Conservation (phyloP, 37 sponge, comb jelly and placozoan genomes). For the Halisarca cf. caerulea region DNA sequence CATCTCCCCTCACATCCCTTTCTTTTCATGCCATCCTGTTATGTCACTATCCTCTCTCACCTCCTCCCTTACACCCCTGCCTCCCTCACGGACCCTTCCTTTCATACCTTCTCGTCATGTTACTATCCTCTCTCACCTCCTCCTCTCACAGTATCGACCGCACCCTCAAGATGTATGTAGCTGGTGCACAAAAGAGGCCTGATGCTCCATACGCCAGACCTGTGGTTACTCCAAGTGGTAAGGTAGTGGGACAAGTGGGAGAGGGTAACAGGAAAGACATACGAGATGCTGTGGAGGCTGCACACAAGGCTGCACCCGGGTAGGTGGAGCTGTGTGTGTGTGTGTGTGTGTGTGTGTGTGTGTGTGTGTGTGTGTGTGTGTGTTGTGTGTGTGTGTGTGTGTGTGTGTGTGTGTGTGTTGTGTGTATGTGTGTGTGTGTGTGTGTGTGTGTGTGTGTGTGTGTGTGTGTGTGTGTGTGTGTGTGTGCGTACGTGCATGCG, state of each 20-base stretch:
- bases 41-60: not conserved
- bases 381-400: not conserved
- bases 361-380: not conserved
- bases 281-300: slow-evolving; percentile 97
- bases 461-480: not conserved
- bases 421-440: not conserved
- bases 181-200: slow-evolving; percentile 91
- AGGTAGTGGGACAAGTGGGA: slow-evolving; percentile 84
- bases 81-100: not conserved
- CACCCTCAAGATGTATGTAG: slow-evolving; percentile 96
- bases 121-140: not conserved
- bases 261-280: slow-evolving; percentile 98
- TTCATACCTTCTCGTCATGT: not conserved
- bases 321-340: slow-evolving; percentile 20
- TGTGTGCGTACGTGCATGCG: not conserved
- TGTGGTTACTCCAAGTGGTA: slow-evolving; percentile 62
- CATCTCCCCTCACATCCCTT: not conserved
- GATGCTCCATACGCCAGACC: slow-evolving; percentile 88
- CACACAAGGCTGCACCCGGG: slow-evolving; percentile 95
- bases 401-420: not conserved
- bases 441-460: not conserved
- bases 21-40: not conserved
- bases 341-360: not conserved
- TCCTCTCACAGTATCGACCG: slow-evolving; percentile 76
- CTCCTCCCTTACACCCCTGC: not conserved